Percentiles rank a stretch among this genome's conserved stretches.
Conservation (phyloP, 1,140 invertebrate genomes). For the Catajapyx aquilonaris region DNA sequence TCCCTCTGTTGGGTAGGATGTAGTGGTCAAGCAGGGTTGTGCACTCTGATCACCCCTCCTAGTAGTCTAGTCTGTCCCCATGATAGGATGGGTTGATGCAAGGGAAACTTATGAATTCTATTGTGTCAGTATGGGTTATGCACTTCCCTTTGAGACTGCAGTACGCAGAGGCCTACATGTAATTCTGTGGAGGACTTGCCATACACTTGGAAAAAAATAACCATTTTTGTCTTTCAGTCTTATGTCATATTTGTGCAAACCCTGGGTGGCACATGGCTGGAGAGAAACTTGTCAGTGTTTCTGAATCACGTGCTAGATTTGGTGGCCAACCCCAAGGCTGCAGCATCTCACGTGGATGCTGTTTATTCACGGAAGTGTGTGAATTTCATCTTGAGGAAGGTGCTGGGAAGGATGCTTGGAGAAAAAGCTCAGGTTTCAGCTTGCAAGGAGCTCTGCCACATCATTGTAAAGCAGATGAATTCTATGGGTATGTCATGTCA, state of each 20-base stretch:
- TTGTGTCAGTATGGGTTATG: too few relatives aligned
- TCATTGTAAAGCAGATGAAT: constrained; percentile 88
- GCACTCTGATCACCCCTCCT: too few relatives aligned
- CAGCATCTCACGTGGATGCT: constrained; percentile 86
- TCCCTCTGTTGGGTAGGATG: too few relatives aligned
- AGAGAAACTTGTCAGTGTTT: constrained; percentile 69
- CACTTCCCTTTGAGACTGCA: too few relatives aligned
- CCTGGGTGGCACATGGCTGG: constrained; percentile 82
- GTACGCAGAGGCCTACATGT: too few relatives aligned
- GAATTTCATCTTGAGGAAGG: constrained; percentile 77
- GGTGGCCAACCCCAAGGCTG: constrained; percentile 80
- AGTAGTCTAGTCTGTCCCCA: too few relatives aligned
- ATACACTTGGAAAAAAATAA: too few relatives aligned
- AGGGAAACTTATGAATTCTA: too few relatives aligned
- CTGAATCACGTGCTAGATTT: constrained; percentile 77
- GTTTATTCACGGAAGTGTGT: constrained; percentile 96
- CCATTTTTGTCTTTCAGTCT: too few relatives aligned
- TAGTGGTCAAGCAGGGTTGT: too few relatives aligned
- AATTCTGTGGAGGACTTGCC: too few relatives aligned
- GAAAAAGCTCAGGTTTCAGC: constrained; percentile 93
- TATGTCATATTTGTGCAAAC: constrained; percentile 87
- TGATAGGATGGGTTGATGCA: too few relatives aligned
- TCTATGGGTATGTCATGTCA: constrained; percentile 37
- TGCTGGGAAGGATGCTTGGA: constrained; percentile 78
- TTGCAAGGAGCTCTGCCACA: constrained; percentile 79